These are phyloP conservation scores for Scaptodrosophila lebanonensis DNA, from an alignment of 1,140 invertebrate species.

Conservation along the genomic window DNA sequence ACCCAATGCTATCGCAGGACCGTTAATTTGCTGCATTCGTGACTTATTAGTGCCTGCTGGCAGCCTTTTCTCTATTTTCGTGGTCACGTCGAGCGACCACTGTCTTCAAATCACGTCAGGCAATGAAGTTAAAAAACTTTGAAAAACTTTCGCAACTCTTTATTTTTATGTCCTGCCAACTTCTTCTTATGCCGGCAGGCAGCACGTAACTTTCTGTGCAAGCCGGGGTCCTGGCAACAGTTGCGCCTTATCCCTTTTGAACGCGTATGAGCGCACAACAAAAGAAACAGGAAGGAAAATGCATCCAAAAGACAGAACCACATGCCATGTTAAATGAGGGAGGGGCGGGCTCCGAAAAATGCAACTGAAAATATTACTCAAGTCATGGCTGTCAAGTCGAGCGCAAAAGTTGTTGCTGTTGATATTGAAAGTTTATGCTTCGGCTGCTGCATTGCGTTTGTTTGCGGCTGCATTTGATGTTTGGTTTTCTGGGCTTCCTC, in stretches of 20 bases:
- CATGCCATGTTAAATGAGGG: no score
- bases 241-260: conserved; percentile 41
- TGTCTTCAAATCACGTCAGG: conserved; percentile 62
- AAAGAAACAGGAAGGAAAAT: conserved; percentile 33
- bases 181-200: background rate
- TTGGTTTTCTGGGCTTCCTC: conserved; percentile 17
- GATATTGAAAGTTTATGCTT: background rate
- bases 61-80: conserved; percentile 46
- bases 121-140: conserved; percentile 4
- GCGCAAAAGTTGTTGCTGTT: conserved; percentile 38
- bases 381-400: conserved; percentile 43
- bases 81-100: conserved; percentile 62
- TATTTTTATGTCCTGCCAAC: conserved; percentile 5
- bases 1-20: no score
- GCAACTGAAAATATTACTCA: conserved; percentile 60
- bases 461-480: conserved; percentile 43
- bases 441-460: conserved; percentile 12
- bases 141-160: conserved; percentile 49
- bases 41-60: no score
- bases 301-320: conserved; percentile 4
- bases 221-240: conserved; percentile 54
- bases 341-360: conserved; percentile 1
- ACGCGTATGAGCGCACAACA: conserved; percentile 52
- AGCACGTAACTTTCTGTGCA: conserved; percentile 46
- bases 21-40: no score